Conservation (phyloP, 1,140 invertebrate genomes). For the Macrostomum lignano region DNA sequence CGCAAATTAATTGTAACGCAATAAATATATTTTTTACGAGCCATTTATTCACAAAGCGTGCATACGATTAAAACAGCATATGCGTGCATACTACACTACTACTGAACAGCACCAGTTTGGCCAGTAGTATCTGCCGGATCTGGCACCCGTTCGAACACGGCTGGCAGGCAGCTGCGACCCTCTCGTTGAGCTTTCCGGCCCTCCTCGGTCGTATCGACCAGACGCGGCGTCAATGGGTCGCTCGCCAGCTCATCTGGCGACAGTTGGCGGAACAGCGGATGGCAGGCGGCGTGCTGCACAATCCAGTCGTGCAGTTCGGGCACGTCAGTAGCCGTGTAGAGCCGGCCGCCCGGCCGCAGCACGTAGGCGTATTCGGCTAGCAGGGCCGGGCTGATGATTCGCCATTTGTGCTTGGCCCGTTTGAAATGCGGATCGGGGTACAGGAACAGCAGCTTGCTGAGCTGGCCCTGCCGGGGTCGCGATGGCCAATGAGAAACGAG, state of each 20-base stretch:
- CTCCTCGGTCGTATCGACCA: not conserved
- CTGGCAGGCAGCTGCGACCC: not conserved
- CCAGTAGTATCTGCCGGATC: too few species aligned
- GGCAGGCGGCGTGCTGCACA: constrained; percentile 56
- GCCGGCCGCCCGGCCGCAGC: constrained; percentile 45
- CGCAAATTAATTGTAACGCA: too few species aligned
- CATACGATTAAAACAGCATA: too few species aligned
- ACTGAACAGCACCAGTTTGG: too few species aligned
- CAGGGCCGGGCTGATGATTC: constrained; percentile 70
- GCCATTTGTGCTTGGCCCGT: constrained; percentile 92
- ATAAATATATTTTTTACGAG: too few species aligned
- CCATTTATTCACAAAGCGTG: too few species aligned
- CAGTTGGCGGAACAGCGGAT: constrained; percentile 58
- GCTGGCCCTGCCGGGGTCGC: constrained; percentile 31
- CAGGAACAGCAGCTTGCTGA: constrained; percentile 95
- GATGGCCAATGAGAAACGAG: too few species aligned
- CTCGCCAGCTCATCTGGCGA: constrained; percentile 38
- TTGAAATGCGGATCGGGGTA: constrained; percentile 99
- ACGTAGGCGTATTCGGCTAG: constrained; percentile 88
- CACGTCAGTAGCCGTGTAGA: constrained; percentile 92
- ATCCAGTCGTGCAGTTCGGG: constrained; percentile 92
- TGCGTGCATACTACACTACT: too few species aligned
- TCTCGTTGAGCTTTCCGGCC: not conserved
- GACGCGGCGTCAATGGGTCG: not conserved
- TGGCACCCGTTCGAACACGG: not conserved